Conservation (phyloP, 2,113 vertebrate species). For the Anhinga rufa region DNA sequence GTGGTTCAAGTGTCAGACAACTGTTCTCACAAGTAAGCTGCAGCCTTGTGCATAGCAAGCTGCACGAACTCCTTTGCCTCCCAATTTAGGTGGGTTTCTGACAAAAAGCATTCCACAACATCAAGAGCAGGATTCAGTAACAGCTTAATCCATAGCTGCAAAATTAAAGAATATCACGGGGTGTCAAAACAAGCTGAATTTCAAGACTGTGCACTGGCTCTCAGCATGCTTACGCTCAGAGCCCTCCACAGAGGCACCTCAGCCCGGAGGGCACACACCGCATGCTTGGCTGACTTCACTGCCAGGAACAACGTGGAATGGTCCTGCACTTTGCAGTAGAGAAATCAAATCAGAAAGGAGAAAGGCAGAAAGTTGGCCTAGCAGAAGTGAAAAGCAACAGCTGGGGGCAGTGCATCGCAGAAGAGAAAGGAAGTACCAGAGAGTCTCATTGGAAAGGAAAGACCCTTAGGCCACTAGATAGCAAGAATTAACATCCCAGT, state of each 20-base stretch:
- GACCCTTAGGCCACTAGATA: not conserved
- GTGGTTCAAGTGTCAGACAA: not conserved
- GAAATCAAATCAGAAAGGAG: not conserved
- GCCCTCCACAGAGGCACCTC: not conserved
- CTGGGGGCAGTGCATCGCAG: not conserved
- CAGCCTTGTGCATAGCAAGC: not conserved
- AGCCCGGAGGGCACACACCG: not conserved
- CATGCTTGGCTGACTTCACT: not conserved
- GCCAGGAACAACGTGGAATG: not conserved
- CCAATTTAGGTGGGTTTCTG: not conserved
- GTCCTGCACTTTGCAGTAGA: not conserved
- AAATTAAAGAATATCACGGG: not conserved
- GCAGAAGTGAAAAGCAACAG: not conserved
- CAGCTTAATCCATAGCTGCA: not conserved
- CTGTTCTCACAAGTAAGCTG: not conserved
- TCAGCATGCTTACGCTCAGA: not conserved
- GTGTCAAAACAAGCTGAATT: not conserved
- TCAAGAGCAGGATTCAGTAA: not conserved
- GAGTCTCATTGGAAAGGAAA: not conserved
- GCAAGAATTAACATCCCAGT: not conserved
- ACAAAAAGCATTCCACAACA: not conserved
- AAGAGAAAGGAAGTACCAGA: not conserved
- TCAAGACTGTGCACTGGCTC: not conserved
- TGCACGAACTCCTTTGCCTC: fast-evolving
- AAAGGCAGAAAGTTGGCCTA: not conserved